phyloP scores from a whole-genome alignment of 2,888 invertebrate genomes.

The Eupsilia transversa region DNA sequence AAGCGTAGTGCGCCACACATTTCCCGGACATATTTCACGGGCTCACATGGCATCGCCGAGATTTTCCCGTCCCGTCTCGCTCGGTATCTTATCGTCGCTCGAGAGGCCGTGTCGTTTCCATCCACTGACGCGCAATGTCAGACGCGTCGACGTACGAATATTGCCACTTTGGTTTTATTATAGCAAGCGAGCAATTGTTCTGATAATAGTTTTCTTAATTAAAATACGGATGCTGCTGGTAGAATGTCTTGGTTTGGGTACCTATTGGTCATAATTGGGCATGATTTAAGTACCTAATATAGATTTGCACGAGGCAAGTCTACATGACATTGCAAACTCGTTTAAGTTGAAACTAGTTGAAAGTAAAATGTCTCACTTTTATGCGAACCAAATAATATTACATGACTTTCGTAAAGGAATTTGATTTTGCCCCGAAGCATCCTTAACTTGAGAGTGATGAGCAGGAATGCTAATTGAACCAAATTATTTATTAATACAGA shows the following conservation, averaged over 20 bases:
- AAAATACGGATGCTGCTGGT: slow-evolving; percentile 28
- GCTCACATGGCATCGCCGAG: slow-evolving; percentile 64
- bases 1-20: slow-evolving; percentile 65
- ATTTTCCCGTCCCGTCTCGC: slow-evolving; percentile 61
- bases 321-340: neutral
- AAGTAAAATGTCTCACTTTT: neutral
- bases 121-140: slow-evolving; percentile 56
- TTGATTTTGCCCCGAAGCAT: slow-evolving; percentile 35
- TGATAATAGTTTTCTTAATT: slow-evolving; percentile 60
- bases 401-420: slow-evolving; percentile 39
- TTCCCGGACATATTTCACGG: slow-evolving; percentile 70
- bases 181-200: slow-evolving; percentile 51
- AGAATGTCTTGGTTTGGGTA: neutral
- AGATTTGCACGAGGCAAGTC: neutral
- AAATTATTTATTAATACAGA: slow-evolving; percentile 51
- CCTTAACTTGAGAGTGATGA: slow-evolving; percentile 34
- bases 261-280: slow-evolving; percentile 11
- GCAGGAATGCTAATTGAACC: slow-evolving; percentile 58
- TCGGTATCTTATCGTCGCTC: slow-evolving; percentile 62
- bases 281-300: neutral
- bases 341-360: neutral
- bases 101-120: slow-evolving; percentile 57
- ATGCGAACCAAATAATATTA: slow-evolving; percentile 18
- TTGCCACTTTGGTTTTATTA: slow-evolving; percentile 64
- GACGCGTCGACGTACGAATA: slow-evolving; percentile 63